Base-by-base conservation (phyloP, 2,888 invertebrate genomes). In the Dusona sp. region DNA sequence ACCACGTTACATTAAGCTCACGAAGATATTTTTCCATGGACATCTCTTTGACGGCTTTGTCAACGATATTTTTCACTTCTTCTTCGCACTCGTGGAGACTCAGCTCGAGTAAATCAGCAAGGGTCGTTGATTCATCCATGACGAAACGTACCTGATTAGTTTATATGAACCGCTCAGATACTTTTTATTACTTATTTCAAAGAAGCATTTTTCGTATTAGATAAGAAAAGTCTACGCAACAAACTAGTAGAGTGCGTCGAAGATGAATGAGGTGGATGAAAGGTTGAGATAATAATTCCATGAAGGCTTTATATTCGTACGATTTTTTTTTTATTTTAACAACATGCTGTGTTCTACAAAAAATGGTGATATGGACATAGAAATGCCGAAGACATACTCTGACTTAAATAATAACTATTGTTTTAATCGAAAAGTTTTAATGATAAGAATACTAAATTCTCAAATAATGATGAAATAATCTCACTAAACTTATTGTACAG, bases 11-110 rank as follows among this genome's bases (percentile, higher is more conserved):
- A 92, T 99, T 97, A 83, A 99, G 94, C 92, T 99, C 99, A 89
- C 98, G 96, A 74, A 99, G 95, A 80, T 97, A 97, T 94, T 99
- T 99, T 94, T 99, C 99, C 99, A 99, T 99, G 2, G 98, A 98
- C 98, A 99, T 98, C 95, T 99, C 99, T 95, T 99, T 99, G 0
- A 99, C 98, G 0, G 99, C 99, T 95, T 99, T 99, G 94, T 99
- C 99, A 11, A 99, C 99, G 91, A 99, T 99, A 94, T 98, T 98
- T 92, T 98, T 98, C 0, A 98, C 99, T 94, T 99, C 99, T 94
- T 99, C 99, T 94, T 99, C 99, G 94, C 98, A 99, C 94, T 99
- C 98, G 94, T 99, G 99, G 13, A 99, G 95, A 94, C 99, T 99
- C 72, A 99, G 95, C 7, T 98, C 98, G 88, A 99, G 95, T 33